These are phyloP conservation scores for Sciaenops ocellatus DNA, from an alignment of 2,797 vertebrate species.

Conservation along the genomic window DNA sequence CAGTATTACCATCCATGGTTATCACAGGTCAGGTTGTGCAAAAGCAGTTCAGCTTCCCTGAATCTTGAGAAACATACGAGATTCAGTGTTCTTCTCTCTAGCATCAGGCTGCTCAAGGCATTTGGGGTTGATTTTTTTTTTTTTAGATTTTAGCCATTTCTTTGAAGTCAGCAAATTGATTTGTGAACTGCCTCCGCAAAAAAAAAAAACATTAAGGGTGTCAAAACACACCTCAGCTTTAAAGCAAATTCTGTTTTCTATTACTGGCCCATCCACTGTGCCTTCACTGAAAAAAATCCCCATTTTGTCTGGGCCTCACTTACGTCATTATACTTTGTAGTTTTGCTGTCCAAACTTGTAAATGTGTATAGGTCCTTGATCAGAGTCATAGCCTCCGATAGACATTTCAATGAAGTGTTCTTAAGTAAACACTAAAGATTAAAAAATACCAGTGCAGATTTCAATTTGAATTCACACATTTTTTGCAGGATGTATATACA, in stretches of 20 bases:
- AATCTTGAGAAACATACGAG: slow-evolving; percentile 5
- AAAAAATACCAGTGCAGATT: neutral
- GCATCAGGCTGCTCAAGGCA: neutral
- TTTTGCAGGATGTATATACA: neutral
- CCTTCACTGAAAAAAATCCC: neutral
- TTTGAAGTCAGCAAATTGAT: slow-evolving; percentile 63
- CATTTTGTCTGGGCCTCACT: neutral
- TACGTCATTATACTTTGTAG: neutral
- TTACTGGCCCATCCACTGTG: slow-evolving; percentile 13
- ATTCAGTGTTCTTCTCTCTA: slow-evolving; percentile 13
- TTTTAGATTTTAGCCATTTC: slow-evolving; percentile 29
- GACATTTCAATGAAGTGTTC: neutral
- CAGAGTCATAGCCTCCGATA: neutral
- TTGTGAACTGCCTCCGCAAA: slow-evolving; percentile 10
- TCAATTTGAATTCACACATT: neutral
- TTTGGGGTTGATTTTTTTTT: neutral
- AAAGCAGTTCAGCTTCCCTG: neutral
- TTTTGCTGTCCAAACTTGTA: neutral
- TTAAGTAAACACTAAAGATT: neutral
- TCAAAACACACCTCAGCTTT: slow-evolving; percentile 46
- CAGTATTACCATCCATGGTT: neutral
- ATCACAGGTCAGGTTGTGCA: slow-evolving; percentile 13
- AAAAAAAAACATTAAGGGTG: slow-evolving; percentile 21
- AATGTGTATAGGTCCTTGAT: neutral
- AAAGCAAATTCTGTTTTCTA: slow-evolving; percentile 28